Evolutionary conservation across 2,113 vertebrate species (phyloP), one percentile per base, ranked within the genome.

Genomic region (Epinephelus moara): DNA sequence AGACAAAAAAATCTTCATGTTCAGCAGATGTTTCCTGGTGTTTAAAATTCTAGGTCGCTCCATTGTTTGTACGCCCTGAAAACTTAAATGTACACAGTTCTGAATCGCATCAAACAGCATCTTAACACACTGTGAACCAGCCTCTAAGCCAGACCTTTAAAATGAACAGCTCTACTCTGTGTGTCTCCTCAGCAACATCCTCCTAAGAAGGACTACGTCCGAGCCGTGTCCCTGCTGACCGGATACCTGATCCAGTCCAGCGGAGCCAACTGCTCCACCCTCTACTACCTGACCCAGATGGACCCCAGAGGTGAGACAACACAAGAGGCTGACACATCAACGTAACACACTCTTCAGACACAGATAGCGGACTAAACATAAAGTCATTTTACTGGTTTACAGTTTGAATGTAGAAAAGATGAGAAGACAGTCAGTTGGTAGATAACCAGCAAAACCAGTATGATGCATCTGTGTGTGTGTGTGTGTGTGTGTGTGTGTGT

Each of bases 221-320:
- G 97, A 66, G 97, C 95, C 0, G 95, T 97, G 84, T 97, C 96
- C 12, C 94, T 95, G 69, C 94, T 95, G 87, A 97, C 95, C 0
- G 96, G 96, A 0, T 97, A 96, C 89, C 92, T 98, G 86, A 95
- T 97, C 90, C 96, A 96, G 87, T 95, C 95, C 0, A 96, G 88
- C 0, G 94, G 95, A 12, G 61, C 93, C 6, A 70, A 85, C 0
- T 86, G 92, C 88, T 96, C 94, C 66, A 78, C 93, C 47, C 96
- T 98, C 47, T 96, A 96, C 89, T 97, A 97, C 83, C 91, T 98
- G 86, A 98, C 96, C 57, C 97, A 98, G 90, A 95, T 98, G 78
- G 97, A 98, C 80, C 97, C 97, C 2, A 93, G 93, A 70, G 97
- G 97, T 98, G 74, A 82, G 60, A 12, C 7, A 12, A 2, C 42